These are phyloP conservation scores for Anastrepha ludens DNA, from an alignment of 1,140 invertebrate genomes.

Conservation along the genomic window DNA sequence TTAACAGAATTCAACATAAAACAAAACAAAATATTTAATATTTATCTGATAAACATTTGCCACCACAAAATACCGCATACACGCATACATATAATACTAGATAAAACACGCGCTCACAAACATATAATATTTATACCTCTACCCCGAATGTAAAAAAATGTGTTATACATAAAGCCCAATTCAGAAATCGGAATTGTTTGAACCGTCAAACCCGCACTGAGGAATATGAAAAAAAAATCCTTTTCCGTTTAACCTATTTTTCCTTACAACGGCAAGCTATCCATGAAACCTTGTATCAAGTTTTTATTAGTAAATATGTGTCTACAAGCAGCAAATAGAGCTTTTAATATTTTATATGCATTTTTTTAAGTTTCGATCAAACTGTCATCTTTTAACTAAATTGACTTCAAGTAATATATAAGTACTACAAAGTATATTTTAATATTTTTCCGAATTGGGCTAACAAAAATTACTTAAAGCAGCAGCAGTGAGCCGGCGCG, in stretches of 20 bases:
- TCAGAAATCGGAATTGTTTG: not conserved
- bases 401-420: conserved; percentile 23
- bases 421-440: not conserved
- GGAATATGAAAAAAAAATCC: not conserved
- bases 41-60: not conserved
- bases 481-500: not conserved
- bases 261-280: not conserved
- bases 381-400: not conserved
- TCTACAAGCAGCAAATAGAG: not conserved
- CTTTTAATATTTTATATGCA: conserved; percentile 6
- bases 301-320: conserved; percentile 26
- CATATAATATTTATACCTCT: not conserved
- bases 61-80: conserved; percentile 11
- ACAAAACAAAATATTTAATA: conserved; percentile 52
- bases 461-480: not conserved
- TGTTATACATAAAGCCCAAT: not conserved
- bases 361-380: not conserved
- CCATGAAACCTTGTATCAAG: conserved; percentile 40
- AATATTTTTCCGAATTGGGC: conserved; percentile 21
- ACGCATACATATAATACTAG: conserved; percentile 2
- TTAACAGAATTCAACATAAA: not conserved
- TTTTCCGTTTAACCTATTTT: too few species aligned
- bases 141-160: conserved; percentile 4
- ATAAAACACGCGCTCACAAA: not conserved
- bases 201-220: not conserved